Evolutionary conservation across 35 echinoderm and acorn worm genomes (phyloP).

Genomic region (Acanthaster planci): DNA sequence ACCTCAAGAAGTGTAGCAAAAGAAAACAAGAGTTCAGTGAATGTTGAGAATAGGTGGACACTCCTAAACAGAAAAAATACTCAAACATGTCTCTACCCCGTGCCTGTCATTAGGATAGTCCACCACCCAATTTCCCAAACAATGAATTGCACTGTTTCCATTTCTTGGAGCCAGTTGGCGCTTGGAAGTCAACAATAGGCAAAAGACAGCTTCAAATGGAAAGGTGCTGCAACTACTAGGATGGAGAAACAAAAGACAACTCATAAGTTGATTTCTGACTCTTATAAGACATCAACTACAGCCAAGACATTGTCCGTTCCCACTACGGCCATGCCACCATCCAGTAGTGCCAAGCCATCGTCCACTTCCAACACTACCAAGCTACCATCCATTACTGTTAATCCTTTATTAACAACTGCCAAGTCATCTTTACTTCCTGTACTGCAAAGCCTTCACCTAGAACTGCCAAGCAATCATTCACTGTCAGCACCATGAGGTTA

Average conservation of each 20-base stretch:
- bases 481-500: no score
- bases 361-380: no score
- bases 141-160: constrained; percentile 43
- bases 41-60: constrained; percentile 2
- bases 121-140: constrained; percentile 38
- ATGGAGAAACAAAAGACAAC: constrained; percentile 20
- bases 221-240: constrained; percentile 16
- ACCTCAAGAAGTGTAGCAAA: constrained; percentile 55
- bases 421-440: no score
- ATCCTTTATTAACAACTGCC: no score
- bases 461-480: no score
- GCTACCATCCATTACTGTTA: no score
- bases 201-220: constrained; percentile 12
- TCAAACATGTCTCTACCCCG: no score
- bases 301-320: constrained; percentile 45
- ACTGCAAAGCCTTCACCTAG: no score
- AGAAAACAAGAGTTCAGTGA: constrained; percentile 42
- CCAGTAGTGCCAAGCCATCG: no score
- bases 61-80: constrained; percentile 40
- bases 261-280: constrained; percentile 24
- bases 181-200: constrained; percentile 3
- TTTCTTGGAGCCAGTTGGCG: constrained; percentile 16
- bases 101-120: constrained; percentile 47
- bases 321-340: constrained; percentile 2
- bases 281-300: constrained; percentile 41